A percentile compares a stretch with the other conserved stretches of the same genome.
These are phyloP conservation scores for Rhabditoides inermis DNA, from an alignment of 2,888 invertebrate species.

Conservation along the genomic window DNA sequence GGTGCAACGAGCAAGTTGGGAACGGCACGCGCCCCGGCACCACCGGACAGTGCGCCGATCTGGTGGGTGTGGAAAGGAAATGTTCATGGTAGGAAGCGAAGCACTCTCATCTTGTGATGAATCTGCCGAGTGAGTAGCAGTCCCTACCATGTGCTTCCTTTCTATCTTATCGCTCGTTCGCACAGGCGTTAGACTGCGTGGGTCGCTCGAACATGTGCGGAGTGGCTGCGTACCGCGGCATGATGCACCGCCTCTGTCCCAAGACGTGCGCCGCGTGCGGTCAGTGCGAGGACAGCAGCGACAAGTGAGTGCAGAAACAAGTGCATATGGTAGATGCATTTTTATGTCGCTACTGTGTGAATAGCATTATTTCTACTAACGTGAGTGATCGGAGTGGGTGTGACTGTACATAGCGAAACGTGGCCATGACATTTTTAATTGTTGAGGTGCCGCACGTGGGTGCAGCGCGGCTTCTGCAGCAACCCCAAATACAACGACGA, in stretches of 20 bases:
- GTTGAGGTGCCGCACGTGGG: conserved; percentile 4
- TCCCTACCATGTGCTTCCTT: no score
- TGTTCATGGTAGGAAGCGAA: not conserved
- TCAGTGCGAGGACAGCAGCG: conserved; percentile 2
- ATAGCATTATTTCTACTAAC: no score
- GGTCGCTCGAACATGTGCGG: not conserved
- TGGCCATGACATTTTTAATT: not conserved
- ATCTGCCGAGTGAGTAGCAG: no score
- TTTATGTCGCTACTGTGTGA: no score
- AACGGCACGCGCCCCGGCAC: no score
- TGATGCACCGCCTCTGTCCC: conserved; percentile 3
- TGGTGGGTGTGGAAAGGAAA: no score
- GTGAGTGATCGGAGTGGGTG: no score
- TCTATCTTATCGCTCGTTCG: not conserved
- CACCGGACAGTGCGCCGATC: no score
- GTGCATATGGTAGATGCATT: no score
- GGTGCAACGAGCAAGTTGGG: no score
- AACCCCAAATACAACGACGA: conserved; percentile 2
- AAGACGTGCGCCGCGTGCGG: conserved; percentile 6
- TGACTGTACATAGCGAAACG: not conserved
- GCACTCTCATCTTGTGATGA: no score
- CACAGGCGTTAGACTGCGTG: not conserved
- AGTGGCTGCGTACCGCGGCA: not conserved
- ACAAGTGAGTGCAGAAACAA: not conserved
- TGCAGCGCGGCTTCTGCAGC: conserved; percentile 3